A percentile compares a stretch with the other conserved stretches of the same genome.
These are phyloP conservation scores for Ferrisia virgata DNA, from an alignment of 2,888 invertebrate genomes.

Conservation along the genomic window DNA sequence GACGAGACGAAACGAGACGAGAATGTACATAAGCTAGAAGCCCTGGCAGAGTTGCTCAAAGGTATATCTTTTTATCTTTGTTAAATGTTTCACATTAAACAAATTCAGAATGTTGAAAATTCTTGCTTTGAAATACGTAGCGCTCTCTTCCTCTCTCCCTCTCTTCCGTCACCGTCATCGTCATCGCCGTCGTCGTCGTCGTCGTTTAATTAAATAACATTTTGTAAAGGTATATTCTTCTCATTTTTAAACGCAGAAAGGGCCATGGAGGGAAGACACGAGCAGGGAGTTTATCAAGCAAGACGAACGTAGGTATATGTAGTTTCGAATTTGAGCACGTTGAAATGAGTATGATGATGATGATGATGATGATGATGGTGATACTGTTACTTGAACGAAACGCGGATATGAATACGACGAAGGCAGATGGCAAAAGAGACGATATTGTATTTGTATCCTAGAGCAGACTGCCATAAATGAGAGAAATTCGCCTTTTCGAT, in stretches of 20 bases:
- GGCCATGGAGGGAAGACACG: not conserved
- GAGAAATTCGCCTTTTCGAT: not conserved
- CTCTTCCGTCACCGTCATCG: too few species aligned
- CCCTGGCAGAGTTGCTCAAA: conserved; percentile 14
- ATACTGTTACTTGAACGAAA: too few species aligned
- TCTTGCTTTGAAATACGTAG: conserved; percentile 8
- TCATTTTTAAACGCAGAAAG: not conserved
- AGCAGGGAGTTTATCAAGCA: not conserved
- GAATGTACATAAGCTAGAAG: not conserved
- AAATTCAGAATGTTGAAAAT: conserved; percentile 23
- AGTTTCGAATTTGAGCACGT: conserved; percentile 19
- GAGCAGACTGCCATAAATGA: not conserved
- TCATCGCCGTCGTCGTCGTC: too few species aligned
- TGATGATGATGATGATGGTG: too few species aligned
- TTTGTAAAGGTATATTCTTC: conserved; percentile 27
- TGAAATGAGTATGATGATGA: not conserved
- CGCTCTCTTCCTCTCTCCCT: too few species aligned
- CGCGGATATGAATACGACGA: not conserved
- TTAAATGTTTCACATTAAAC: conserved; percentile 28
- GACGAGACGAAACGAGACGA: not conserved
- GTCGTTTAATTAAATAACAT: conserved; percentile 30
- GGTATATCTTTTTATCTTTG: conserved; percentile 30
- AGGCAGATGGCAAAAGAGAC: not conserved
- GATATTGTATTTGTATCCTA: not conserved
- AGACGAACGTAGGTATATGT: too few species aligned